Conservation (phyloP, 2,797 vertebrate genomes). For the Artibeus jamaicensis region DNA sequence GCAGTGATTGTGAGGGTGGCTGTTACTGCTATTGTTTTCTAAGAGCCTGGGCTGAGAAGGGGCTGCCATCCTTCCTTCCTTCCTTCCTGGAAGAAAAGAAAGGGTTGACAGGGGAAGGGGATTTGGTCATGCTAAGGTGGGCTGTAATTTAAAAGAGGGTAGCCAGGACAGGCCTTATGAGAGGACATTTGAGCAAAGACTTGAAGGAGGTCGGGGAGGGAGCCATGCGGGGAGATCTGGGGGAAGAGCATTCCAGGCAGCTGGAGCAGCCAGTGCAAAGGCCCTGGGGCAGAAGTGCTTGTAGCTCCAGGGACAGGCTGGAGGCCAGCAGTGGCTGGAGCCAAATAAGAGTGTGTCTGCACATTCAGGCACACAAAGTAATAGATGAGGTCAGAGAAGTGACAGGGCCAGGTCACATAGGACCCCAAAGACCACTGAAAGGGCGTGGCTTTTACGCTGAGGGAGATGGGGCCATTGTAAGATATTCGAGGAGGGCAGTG, state of each 20-base stretch:
- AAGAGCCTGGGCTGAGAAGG: background rate
- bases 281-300: background rate
- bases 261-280: background rate
- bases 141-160: background rate
- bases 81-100: background rate
- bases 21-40: background rate
- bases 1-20: background rate
- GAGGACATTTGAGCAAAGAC: background rate
- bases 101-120: background rate
- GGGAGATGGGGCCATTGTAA: background rate
- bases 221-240: background rate
- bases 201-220: background rate
- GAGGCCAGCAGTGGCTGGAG: background rate
- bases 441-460: background rate
- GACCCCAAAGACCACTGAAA: background rate
- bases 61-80: background rate
- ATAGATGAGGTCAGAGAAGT: background rate
- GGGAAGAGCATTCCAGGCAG: background rate
- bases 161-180: background rate
- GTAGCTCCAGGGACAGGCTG: background rate
- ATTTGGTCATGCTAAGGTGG: background rate
- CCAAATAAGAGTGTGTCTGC: background rate
- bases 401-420: background rate
- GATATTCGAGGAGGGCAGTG: background rate
- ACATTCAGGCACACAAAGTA: fast-evolving